Percentiles rank a stretch among this genome's conserved stretches.
Evolutionary conservation across 2,797 vertebrate species (phyloP).

Genomic region (Enteromius radiatus): DNA sequence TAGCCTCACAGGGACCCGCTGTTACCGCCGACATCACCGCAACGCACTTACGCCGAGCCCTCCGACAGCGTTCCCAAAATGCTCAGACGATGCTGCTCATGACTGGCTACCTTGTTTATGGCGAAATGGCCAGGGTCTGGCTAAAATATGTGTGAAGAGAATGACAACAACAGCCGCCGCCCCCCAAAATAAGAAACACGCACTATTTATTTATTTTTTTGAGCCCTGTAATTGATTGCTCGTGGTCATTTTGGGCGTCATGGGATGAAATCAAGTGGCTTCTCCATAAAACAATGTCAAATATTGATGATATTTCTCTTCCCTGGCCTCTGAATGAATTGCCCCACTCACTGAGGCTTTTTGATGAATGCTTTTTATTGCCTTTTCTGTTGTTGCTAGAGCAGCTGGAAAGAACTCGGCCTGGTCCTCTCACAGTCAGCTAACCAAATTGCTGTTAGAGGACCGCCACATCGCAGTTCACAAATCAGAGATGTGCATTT

Average conservation of each 20-base stretch:
- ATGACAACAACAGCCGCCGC: not conserved
- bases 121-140: not conserved
- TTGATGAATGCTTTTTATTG: constrained; percentile 84
- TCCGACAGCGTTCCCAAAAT: not conserved
- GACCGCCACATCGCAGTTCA: constrained; percentile 31
- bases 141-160: constrained; percentile 40
- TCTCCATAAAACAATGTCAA: constrained; percentile 86
- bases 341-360: constrained; percentile 75
- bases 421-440: constrained; percentile 47
- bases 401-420: constrained; percentile 53
- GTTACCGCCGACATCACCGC: constrained; percentile 61
- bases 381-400: constrained; percentile 72
- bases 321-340: constrained; percentile 78
- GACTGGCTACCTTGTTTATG: constrained; percentile 33
- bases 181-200: constrained; percentile 69
- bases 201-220: constrained; percentile 70
- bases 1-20: constrained; percentile 66
- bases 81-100: not conserved
- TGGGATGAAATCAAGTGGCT: constrained; percentile 81
- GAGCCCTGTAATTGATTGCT: constrained; percentile 81
- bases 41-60: not conserved
- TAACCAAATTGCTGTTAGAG: constrained; percentile 48
- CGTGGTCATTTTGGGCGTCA: constrained; percentile 78
- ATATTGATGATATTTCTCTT: constrained; percentile 87
- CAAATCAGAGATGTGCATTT: constrained; percentile 38